Conservation (phyloP, 1,140 invertebrate species). For the Trachymyrmex septentrionalis region DNA sequence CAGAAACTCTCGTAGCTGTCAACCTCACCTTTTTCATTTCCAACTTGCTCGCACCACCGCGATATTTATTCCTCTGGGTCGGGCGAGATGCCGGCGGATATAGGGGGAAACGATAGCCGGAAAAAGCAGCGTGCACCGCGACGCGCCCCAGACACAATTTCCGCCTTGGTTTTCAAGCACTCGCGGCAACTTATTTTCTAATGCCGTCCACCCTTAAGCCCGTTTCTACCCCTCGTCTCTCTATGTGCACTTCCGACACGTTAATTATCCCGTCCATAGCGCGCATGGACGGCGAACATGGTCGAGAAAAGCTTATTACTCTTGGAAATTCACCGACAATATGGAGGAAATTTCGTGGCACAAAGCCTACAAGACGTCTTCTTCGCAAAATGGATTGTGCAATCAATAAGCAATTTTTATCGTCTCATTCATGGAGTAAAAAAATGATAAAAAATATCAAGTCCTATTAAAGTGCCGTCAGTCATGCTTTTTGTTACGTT, state of each 20-base stretch:
- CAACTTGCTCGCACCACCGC: constrained; percentile 37
- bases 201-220: constrained; percentile 48
- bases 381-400: neutral
- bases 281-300: constrained; percentile 13
- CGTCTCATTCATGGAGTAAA: too few species aligned
- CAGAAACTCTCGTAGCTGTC: constrained; percentile 63
- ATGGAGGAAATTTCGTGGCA: constrained; percentile 7
- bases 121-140: constrained; percentile 39
- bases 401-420: constrained; percentile 18
- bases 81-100: constrained; percentile 28
- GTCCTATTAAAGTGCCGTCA: neutral
- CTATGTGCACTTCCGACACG: constrained; percentile 34
- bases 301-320: constrained; percentile 45
- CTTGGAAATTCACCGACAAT: constrained; percentile 33
- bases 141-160: constrained; percentile 51
- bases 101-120: constrained; percentile 37
- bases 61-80: constrained; percentile 52
- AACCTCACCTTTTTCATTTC: constrained; percentile 61
- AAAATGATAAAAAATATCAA: constrained; percentile 5
- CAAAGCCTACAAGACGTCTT: neutral
- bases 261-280: constrained; percentile 44
- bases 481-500: neutral
- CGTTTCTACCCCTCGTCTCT: neutral
- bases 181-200: constrained; percentile 57
- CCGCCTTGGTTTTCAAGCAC: constrained; percentile 49